These are phyloP conservation scores for Phymatocera aterrima DNA, from an alignment of 2,888 invertebrate genomes.

Conservation along the genomic window DNA sequence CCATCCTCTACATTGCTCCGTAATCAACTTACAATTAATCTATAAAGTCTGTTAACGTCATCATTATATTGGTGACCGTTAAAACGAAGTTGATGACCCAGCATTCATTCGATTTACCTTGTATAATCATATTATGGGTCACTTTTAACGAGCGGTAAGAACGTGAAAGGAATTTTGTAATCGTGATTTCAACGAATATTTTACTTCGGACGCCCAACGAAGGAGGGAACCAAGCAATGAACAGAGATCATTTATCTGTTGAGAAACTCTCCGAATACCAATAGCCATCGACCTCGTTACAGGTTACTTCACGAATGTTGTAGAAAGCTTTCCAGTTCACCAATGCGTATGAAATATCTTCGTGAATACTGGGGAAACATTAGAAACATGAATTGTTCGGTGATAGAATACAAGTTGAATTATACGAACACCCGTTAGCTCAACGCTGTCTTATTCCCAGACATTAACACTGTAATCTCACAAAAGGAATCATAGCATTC, in stretches of 20 bases:
- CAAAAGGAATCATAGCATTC: slow-evolving; percentile 1
- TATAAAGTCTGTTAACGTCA: neutral
- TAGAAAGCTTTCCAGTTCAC: neutral
- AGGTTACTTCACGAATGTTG: neutral
- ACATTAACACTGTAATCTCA: slow-evolving; percentile 12
- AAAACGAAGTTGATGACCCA: slow-evolving; percentile 12
- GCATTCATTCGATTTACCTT: neutral
- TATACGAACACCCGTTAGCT: neutral
- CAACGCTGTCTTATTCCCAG: neutral
- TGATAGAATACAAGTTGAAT: neutral
- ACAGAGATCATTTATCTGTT: neutral
- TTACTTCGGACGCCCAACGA: neutral
- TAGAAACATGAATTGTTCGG: neutral
- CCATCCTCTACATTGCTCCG: neutral
- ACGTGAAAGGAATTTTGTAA: slow-evolving; percentile 15
- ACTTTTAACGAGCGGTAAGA: slow-evolving; percentile 1
- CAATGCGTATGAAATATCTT: neutral
- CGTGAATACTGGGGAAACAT: neutral
- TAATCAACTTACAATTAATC: neutral
- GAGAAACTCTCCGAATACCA: neutral
- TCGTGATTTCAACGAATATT: slow-evolving; percentile 21
- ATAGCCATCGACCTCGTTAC: neutral
- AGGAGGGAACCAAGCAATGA: neutral
- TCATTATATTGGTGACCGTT: neutral
- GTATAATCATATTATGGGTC: neutral